Percentiles rank a stretch among this genome's conserved stretches.
Evolutionary conservation across 2,797 vertebrate genomes (phyloP).

Genomic region (Myotis planiceps): DNA sequence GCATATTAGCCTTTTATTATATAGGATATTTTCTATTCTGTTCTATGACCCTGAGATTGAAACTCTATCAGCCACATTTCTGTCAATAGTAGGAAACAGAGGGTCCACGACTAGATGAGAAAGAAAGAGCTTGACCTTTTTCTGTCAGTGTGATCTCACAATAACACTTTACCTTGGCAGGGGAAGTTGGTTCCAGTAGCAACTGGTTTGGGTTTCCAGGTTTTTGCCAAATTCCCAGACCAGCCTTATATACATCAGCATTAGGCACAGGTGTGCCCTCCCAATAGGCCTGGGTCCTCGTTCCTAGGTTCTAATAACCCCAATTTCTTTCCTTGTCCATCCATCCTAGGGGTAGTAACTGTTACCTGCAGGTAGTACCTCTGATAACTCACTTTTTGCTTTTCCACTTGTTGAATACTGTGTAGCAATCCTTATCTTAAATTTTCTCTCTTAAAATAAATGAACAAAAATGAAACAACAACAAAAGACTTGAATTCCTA

Average conservation of each 20-base stretch:
- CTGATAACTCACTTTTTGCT: background rate
- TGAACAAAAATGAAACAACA: background rate
- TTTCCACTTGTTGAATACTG: background rate
- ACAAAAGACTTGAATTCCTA: background rate
- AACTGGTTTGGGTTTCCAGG: too few species aligned
- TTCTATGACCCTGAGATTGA: background rate
- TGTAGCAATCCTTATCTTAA: background rate
- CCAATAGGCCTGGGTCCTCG: background rate
- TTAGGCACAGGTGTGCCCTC: background rate
- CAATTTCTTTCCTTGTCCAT: background rate
- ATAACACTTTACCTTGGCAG: too few species aligned
- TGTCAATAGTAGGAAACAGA: background rate
- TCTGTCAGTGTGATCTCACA: too few species aligned
- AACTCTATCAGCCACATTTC: background rate
- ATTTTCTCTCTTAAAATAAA: background rate
- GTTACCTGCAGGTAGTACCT: background rate
- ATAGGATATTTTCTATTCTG: background rate
- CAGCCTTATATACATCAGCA: background rate
- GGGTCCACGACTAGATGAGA: background rate
- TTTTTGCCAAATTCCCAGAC: background rate
- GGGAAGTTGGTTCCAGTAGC: too few species aligned
- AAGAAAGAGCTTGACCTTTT: background rate
- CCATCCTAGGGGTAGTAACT: background rate
- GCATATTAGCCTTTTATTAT: too few species aligned
- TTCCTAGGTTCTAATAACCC: background rate